Conservation (phyloP, 2,113 vertebrate genomes). For the Neogale vison region DNA sequence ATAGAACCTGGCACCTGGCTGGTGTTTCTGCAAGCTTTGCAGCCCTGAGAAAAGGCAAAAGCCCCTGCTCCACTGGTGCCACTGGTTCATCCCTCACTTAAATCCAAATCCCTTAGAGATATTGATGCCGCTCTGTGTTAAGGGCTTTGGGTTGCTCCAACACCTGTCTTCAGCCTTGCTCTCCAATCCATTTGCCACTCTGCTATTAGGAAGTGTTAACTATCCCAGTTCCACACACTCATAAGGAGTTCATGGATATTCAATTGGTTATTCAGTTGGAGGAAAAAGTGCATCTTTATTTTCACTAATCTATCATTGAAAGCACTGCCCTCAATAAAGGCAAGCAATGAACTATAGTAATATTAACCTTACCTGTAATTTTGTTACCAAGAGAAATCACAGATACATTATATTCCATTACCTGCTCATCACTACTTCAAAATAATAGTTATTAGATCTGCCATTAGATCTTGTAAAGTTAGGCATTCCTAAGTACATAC, state of each 20-base stretch:
- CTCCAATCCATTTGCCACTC: not conserved
- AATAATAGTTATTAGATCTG: not conserved
- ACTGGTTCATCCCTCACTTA: not conserved
- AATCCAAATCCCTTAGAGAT: not conserved
- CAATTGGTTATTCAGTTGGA: not conserved
- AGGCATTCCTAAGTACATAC: not conserved
- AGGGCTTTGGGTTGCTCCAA: not conserved
- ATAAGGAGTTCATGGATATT: not conserved
- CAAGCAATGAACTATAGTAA: not conserved
- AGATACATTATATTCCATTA: not conserved
- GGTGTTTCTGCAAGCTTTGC: not conserved
- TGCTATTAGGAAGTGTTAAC: not conserved
- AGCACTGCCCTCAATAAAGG: not conserved
- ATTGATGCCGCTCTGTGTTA: not conserved
- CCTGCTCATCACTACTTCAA: not conserved
- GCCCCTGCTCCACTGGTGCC: not conserved
- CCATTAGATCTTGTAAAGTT: not conserved
- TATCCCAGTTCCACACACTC: not conserved
- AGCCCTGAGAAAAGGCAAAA: not conserved
- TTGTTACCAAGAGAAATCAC: slow-evolving; percentile 25
- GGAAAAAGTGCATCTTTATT: not conserved
- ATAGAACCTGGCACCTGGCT: not conserved
- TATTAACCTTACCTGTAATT: not conserved
- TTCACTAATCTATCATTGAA: slow-evolving; percentile 17
- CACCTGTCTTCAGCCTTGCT: not conserved